Percentiles rank a stretch among this genome's conserved stretches.
These are phyloP conservation scores for Papilio polyxenes DNA, from an alignment of 1,140 invertebrate species.

Conservation along the genomic window DNA sequence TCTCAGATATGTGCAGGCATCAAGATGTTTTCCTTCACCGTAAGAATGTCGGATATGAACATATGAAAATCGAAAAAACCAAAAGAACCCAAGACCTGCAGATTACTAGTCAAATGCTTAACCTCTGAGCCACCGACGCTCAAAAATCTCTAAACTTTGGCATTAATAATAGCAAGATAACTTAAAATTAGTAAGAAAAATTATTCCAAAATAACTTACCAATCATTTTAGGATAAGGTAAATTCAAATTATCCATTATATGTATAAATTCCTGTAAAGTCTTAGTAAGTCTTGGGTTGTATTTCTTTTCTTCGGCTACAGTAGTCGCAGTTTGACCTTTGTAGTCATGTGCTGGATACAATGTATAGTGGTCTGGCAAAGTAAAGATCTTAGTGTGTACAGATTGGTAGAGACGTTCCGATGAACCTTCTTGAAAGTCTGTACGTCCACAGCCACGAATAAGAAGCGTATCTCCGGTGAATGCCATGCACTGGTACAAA, in stretches of 20 bases:
- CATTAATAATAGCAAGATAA: too few species aligned
- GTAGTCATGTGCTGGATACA: slow-evolving; percentile 99
- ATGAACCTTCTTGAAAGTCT: slow-evolving; percentile 92
- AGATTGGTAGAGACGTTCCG: slow-evolving; percentile 91
- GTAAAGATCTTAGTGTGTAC: slow-evolving; percentile 95
- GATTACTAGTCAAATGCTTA: too few species aligned
- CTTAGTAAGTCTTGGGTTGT: slow-evolving; percentile 96
- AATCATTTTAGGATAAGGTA: slow-evolving; percentile 98
- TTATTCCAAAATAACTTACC: slow-evolving; percentile 83
- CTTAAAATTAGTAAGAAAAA: slow-evolving; percentile 69
- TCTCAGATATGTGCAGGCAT: too few species aligned
- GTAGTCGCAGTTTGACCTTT: slow-evolving; percentile 92
- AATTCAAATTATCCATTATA: slow-evolving; percentile 97
- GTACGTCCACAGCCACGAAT: slow-evolving; percentile 94
- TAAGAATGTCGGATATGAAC: too few species aligned
- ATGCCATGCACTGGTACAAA: slow-evolving; percentile 86
- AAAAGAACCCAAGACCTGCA: too few species aligned
- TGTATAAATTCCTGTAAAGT: slow-evolving; percentile 91
- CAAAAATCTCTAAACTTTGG: too few species aligned
- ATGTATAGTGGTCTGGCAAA: slow-evolving; percentile 90
- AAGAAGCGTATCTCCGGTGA: slow-evolving; percentile 97
- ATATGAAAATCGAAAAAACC: too few species aligned
- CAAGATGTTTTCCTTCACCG: too few species aligned
- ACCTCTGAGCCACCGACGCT: too few species aligned
- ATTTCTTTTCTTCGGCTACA: slow-evolving; percentile 94